These are phyloP conservation scores for Athrips mouffetella DNA, from an alignment of 2,888 invertebrate species.

Conservation along the genomic window DNA sequence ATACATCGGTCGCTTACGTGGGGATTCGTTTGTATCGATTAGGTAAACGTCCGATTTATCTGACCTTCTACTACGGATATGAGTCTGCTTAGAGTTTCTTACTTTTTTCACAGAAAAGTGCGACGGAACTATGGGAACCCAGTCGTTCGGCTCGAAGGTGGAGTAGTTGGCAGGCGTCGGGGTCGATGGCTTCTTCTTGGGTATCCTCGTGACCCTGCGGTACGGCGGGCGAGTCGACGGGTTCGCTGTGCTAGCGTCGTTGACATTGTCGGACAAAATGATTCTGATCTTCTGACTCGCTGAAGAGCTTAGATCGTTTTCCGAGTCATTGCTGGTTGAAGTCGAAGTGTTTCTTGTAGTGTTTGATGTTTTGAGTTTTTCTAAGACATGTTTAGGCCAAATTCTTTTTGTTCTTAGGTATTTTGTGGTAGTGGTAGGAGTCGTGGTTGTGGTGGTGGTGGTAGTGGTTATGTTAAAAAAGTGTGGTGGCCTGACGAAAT, in stretches of 20 bases:
- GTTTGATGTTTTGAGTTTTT: slow-evolving; percentile 37
- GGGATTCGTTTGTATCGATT: slow-evolving; percentile 24
- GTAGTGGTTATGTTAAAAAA: slow-evolving; percentile 37
- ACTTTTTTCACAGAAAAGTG: slow-evolving; percentile 44
- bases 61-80: slow-evolving; percentile 43
- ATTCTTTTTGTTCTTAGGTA: slow-evolving; percentile 65
- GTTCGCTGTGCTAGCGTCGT: slow-evolving; percentile 33
- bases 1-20: slow-evolving; percentile 49
- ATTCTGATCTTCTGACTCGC: slow-evolving; percentile 42
- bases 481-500: slow-evolving; percentile 57
- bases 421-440: slow-evolving; percentile 51
- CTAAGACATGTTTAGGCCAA: slow-evolving; percentile 61
- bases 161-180: slow-evolving; percentile 41
- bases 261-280: slow-evolving; percentile 33
- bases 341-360: slow-evolving; percentile 40
- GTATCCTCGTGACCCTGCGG: slow-evolving; percentile 57
- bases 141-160: slow-evolving; percentile 54
- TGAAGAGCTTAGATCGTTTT: slow-evolving; percentile 42
- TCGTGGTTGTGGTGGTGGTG: slow-evolving; percentile 56
- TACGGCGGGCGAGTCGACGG: slow-evolving; percentile 44
- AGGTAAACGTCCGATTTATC: slow-evolving; percentile 33
- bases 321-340: slow-evolving; percentile 38
- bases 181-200: slow-evolving; percentile 50
- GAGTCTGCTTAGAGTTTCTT: slow-evolving; percentile 35
- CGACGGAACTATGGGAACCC: slow-evolving; percentile 68